Base-by-base conservation (phyloP, 2,113 vertebrate species). In the Antennarius striatus region DNA sequence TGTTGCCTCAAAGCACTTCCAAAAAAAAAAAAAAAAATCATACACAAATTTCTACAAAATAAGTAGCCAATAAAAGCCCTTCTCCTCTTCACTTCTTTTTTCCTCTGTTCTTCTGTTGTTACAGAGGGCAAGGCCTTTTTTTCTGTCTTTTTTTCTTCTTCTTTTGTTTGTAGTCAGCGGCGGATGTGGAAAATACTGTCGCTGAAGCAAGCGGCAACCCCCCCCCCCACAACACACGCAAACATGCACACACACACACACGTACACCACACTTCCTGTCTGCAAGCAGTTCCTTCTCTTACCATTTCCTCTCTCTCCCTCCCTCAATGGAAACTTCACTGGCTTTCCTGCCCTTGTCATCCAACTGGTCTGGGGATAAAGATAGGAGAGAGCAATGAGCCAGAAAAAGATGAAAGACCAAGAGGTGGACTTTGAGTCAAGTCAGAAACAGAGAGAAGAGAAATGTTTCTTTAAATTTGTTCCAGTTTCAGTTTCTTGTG, bases 281-380 rank as follows among this genome's bases (percentile, higher is more conserved):
- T 93, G 87, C 85, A 88, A 84, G 92, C 91, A 81, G 81, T 95
- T 96, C 94, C 93, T 94, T 90, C 86, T 80, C 93, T 92, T 92
- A 92, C 93, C 84, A 88, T 92, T 94, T 94, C 93, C 68, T 54
- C 6, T 73, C 46, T 74, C 5, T 56, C 73, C 66, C 71, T 72
- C 70, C 79, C 81, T 83, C 83, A 64, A 49, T 91, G 90, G 88
- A 93, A 92, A 88, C 88, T 84, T 91, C 63, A 74, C 63, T 81
- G 56, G 64, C 77, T 73, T 68, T 69, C 68, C 79, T 75, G 48
- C 62, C 59, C 43, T 56, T 77, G 82, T 79, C 76, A 71, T 73
- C 58, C 83, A 76, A 68, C 68, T 66, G 56, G 63, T 81, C 66
- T 86, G 80, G 64, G 55, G 56, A 70, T 6, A 62, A 53, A 81